Evolutionary conservation across 2,888 invertebrate species (phyloP), one percentile per base, ranked within the genome.

Genomic region (Ommatoiulus sabulosus): DNA sequence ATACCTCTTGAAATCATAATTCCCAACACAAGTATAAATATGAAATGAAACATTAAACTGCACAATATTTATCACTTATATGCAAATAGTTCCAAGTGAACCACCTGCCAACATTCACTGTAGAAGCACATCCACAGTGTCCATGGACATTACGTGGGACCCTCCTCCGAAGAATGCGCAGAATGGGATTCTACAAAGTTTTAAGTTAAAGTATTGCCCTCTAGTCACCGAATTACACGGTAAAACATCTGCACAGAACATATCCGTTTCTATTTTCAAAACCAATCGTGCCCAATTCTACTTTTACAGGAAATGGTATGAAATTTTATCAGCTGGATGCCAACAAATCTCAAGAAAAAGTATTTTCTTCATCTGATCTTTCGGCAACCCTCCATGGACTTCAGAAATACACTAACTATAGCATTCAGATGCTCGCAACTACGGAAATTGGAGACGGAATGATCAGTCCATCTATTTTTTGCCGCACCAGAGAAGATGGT

Each of bases 201-300:
- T 96, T 93, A 96, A 96, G 92, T 94, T 97, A 87, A 94, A 96
- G 57, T 96, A 96, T 92, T 84, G 88, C 10, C 84, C 88, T 35
- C 44, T 85, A 12, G 85, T 85, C n/a, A 44, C 85, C 57, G 44
- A 87, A 63, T 87, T 87, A 12, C 52, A 48, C 0, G 87, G 87
- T 87, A 87, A 44, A 85, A 17, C n/a, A 85, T 17, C 0, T 85
- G 85, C 0, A 15, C n/a, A n/a, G n/a, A n/a, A n/a, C n/a, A n/a
- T n/a, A n/a, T n/a, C n/a, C 17, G 5, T 84, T 84, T 35, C 84
- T 84, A 3, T 84, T 84, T 35, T n/a, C 35, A 44, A 35, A 24
- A 63, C 4, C n/a, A 17, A 63, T n/a, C 4, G 17, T 63, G n/a
- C 6, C n/a, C 4, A 63, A n/a, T 24, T 72, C 17, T 72, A 7